phyloP scores from a whole-genome alignment of 2,797 vertebrate species.

The Gallinago nigripennis region DNA sequence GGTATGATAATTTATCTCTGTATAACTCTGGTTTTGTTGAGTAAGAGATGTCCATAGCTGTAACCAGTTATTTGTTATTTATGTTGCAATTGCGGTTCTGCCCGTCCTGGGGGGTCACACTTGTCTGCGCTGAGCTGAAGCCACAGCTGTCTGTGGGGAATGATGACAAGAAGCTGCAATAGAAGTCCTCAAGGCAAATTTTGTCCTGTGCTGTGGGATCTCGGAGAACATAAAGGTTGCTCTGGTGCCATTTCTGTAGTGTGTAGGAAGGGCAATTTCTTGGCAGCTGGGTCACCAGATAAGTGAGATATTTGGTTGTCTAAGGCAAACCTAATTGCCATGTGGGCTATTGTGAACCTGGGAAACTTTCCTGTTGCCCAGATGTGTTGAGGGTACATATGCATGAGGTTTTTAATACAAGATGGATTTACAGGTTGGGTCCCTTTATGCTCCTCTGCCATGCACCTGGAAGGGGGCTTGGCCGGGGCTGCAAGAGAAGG shows the following conservation, averaged over 20 bases:
- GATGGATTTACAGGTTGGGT: not conserved
- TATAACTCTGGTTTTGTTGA: not conserved
- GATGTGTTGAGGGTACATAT: not conserved
- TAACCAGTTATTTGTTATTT: not conserved
- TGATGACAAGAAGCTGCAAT: not conserved
- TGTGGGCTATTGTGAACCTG: rapidly evolving
- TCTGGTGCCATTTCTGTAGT: not conserved
- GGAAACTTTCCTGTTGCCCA: not conserved
- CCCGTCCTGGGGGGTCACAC: not conserved
- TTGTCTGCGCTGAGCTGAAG: not conserved
- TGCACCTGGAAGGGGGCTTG: not conserved
- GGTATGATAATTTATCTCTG: not conserved
- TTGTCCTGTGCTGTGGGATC: not conserved
- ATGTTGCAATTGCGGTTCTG: not conserved
- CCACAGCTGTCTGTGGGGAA: not conserved
- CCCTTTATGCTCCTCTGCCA: not conserved
- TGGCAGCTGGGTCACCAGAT: not conserved
- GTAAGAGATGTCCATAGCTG: not conserved
- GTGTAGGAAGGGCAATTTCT: not conserved
- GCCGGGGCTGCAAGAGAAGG: not conserved
- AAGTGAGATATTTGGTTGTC: not conserved
- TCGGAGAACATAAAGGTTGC: not conserved
- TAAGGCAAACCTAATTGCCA: not conserved
- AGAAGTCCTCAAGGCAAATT: not conserved
- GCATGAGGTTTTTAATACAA: not conserved